These are phyloP conservation scores for Ariopsis seemanni DNA, from an alignment of 2,113 vertebrate species.

Conservation along the genomic window DNA sequence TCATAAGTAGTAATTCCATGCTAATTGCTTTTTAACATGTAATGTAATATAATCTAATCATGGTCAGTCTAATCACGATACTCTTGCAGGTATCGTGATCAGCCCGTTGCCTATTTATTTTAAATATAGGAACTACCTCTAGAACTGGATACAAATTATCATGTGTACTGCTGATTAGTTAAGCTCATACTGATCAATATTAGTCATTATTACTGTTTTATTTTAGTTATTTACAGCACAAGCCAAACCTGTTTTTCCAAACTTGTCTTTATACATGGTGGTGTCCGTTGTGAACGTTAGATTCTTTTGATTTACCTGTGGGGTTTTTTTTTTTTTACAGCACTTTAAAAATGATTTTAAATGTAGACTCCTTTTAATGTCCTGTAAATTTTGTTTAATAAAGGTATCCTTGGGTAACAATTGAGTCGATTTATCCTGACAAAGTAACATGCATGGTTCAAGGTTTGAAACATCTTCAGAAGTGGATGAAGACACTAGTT, in stretches of 20 bases:
- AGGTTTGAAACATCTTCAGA: background rate
- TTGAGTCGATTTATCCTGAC: background rate
- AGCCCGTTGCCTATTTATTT: background rate
- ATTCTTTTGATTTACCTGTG: conserved; percentile 58
- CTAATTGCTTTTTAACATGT: background rate
- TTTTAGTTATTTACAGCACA: conserved; percentile 9
- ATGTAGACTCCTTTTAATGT: conserved; percentile 30
- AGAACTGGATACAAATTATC: background rate
- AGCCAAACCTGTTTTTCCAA: conserved; percentile 9
- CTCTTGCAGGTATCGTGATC: background rate
- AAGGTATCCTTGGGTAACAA: conserved; percentile 51
- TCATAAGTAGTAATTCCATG: background rate
- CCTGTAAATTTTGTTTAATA: conserved; percentile 40
- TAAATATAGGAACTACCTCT: conserved; percentile 29
- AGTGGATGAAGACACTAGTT: background rate
- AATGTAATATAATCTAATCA: background rate
- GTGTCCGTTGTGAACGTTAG: conserved; percentile 13
- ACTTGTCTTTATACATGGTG: background rate
- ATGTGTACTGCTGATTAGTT: conserved; percentile 23
- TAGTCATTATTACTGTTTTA: background rate
- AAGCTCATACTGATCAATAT: background rate
- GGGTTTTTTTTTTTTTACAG: conserved; percentile 60
- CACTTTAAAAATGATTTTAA: conserved; percentile 70
- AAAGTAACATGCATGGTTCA: background rate
- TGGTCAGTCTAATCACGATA: background rate